These are phyloP conservation scores for Macrotus californicus DNA, from an alignment of 2,113 vertebrate species.

Conservation along the genomic window DNA sequence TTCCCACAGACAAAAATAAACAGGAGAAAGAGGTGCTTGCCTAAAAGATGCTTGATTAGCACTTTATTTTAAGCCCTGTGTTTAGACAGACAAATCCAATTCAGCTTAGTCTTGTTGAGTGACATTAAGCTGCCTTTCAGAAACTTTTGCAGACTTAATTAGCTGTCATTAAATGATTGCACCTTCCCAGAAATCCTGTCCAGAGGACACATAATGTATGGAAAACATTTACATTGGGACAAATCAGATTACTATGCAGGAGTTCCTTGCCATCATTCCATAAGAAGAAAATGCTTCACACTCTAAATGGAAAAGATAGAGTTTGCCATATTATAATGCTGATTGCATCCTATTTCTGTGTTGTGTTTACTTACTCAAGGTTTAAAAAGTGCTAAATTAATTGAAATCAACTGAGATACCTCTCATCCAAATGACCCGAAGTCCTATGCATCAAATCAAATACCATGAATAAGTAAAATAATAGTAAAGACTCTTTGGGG, in stretches of 20 bases:
- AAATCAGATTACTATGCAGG: neutral
- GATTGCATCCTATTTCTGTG: neutral
- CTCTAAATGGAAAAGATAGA: neutral
- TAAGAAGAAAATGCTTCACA: neutral
- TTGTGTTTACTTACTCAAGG: neutral
- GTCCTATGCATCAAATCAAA: neutral
- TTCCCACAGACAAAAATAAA: slow-evolving; percentile 39
- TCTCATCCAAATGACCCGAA: neutral
- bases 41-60: slow-evolving; percentile 9
- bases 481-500: neutral
- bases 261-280: neutral
- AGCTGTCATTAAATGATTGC: neutral
- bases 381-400: slow-evolving; percentile 42
- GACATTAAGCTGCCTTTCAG: slow-evolving; percentile 25
- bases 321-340: neutral
- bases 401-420: slow-evolving; percentile 8
- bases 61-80: slow-evolving; percentile 27
- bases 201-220: neutral
- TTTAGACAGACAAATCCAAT: slow-evolving; percentile 46
- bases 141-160: slow-evolving; percentile 56
- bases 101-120: slow-evolving; percentile 21
- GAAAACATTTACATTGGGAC: neutral
- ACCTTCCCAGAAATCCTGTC: slow-evolving; percentile 8
- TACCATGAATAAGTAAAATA: slow-evolving; percentile 51
- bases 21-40: neutral